phyloP scores from a whole-genome alignment of 2,888 invertebrate genomes.

The Schizaphis graminum region DNA sequence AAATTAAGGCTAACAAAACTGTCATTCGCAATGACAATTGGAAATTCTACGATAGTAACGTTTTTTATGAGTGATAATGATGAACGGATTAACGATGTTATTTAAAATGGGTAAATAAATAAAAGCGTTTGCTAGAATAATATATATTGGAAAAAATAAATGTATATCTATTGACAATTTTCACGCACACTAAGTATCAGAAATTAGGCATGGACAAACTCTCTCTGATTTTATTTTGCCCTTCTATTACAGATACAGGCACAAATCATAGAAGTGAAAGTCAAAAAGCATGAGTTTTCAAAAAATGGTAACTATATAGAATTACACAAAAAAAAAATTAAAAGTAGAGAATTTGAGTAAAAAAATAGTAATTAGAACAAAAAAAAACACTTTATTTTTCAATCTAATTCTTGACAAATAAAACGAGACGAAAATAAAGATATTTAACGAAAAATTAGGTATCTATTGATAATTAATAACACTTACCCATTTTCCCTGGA shows the following conservation, averaged over 20 bases:
- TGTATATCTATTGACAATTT: constrained; percentile 8
- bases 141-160: not conserved
- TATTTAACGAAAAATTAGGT: constrained; percentile 11
- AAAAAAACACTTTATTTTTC: constrained; percentile 3
- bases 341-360: not conserved
- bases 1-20: not conserved
- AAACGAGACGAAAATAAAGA: not conserved
- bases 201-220: constrained; percentile 56
- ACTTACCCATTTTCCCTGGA: constrained; percentile 89
- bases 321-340: not conserved
- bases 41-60: not conserved
- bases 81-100: not conserved
- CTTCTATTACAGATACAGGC: not conserved
- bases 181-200: not conserved
- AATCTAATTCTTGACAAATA: not conserved
- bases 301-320: not conserved
- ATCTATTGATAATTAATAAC: not conserved
- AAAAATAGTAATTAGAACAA: constrained; percentile 35
- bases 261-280: constrained; percentile 49
- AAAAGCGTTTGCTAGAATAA: not conserved
- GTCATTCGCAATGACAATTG: not conserved
- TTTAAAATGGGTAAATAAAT: not conserved
- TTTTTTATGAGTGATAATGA: not conserved
- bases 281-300: constrained; percentile 31
- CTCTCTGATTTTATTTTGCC: constrained; percentile 29